Evolutionary conservation across 2,797 vertebrate species (phyloP), one percentile per base, ranked within the genome.

Genomic region (Cryptoblepharus egeriae): DNA sequence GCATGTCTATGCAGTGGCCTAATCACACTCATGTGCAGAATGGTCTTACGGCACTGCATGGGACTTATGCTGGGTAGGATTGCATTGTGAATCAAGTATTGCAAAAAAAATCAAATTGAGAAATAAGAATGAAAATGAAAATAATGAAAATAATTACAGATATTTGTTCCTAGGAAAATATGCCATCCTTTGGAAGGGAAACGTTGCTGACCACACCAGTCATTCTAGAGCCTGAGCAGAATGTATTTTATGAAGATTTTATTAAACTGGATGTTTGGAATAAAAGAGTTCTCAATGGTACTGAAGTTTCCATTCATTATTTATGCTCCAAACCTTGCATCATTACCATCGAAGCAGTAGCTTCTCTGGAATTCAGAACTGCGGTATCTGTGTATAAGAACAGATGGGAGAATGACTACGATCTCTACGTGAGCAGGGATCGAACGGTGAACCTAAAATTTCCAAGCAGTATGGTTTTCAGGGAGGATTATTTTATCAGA

Each of bases 271-370:
- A 95, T 26, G 90, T 95, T 52, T 93, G 91, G 42, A 96, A 97
- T 87, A 97, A 96, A 79, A 94, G 88, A 55, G 95, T 97, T 70
- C 90, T 88, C 39, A 95, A 96, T 8, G 92, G 94, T 82, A 97
- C 96, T 7, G 93, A 93, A 68, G 95, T 97, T 91, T 95, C 85
- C 0, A 94, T 98, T 75, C 93, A 91, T 20, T 98, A 97, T 91
- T 94, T 91, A 28, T 99, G 98, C 94, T 96, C 96, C 57, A 89
- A 91, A 89, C 96, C 97, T 39, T 98, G 98, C 90, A 89, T 92
- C 37, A 79, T 98, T 39, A 92, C 84, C n/a, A 75, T 98, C 85
- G 97, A 98, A 92, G 96, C 97, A 1, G 90, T 97, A 2, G 96
- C 96, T 70, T 96, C 97, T 4, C 96, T 96, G 0, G 96, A 96